Evolutionary conservation across 1,140 invertebrate genomes (phyloP).

Genomic region (Luehdorfia chinensis): DNA sequence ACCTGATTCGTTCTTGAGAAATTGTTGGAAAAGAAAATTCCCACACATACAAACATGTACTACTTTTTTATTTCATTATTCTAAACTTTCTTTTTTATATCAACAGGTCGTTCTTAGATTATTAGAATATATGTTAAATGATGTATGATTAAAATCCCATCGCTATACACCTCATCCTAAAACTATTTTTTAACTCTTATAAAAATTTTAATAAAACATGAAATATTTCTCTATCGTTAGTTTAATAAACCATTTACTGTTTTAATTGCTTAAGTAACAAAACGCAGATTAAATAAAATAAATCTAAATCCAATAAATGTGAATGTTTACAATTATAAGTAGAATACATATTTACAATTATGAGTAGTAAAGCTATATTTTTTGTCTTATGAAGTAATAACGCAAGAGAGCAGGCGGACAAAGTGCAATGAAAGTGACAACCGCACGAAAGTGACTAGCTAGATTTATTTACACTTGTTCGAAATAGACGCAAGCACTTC

Average conservation of each 20-base stretch:
- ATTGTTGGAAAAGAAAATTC: constrained; percentile 4
- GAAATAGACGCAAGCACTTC: constrained; percentile 63
- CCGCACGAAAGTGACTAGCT: constrained; percentile 61
- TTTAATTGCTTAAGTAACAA: not conserved
- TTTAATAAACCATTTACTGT: no score
- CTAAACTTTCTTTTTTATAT: constrained; percentile 15
- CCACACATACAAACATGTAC: constrained; percentile 14
- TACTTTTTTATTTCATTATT: constrained; percentile 10
- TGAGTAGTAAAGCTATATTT: constrained; percentile 2
- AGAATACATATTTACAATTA: no score
- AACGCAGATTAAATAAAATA: not conserved
- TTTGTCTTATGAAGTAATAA: constrained; percentile 22
- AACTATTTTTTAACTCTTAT: no score
- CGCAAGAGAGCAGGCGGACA: constrained; percentile 35
- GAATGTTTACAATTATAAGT: no score
- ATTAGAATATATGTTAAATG: not conserved
- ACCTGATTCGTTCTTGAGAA: constrained; percentile 15
- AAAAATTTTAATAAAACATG: no score
- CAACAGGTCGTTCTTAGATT: no score
- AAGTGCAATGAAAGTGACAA: constrained; percentile 69
- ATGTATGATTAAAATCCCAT: no score
- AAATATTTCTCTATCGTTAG: no score
- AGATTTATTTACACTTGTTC: constrained; percentile 74
- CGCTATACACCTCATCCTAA: no score
- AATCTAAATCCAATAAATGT: no score